Evolutionary conservation across 2,888 invertebrate species (phyloP).

Genomic region (Clistopyga incitator): DNA sequence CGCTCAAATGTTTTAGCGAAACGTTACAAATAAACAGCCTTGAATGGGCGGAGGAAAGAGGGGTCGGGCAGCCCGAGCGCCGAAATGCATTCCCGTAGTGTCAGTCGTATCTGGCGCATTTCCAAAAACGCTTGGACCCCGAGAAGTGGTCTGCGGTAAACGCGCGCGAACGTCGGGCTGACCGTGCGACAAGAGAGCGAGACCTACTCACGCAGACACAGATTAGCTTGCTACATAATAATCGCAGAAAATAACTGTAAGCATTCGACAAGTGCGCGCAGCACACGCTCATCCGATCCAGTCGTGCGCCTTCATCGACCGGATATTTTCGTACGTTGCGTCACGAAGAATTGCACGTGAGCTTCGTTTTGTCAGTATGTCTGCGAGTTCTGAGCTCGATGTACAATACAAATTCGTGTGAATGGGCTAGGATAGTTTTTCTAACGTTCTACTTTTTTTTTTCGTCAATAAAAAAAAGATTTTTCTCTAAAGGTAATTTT

Average conservation of each 20-base stretch:
- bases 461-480: background rate
- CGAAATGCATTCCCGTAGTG: constrained; percentile 59
- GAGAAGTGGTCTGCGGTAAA: constrained; percentile 14
- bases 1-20: constrained; percentile 18
- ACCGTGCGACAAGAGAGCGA: constrained; percentile 3
- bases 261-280: constrained; percentile 25
- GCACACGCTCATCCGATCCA: constrained; percentile 1
- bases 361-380: constrained; percentile 52
- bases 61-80: constrained; percentile 4
- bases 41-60: constrained; percentile 45
- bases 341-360: constrained; percentile 54
- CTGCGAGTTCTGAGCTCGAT: background rate
- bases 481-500: background rate
- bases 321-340: constrained; percentile 63
- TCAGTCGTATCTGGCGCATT: constrained; percentile 54
- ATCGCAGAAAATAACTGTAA: constrained; percentile 59
- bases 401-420: background rate
- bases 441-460: background rate
- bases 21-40: constrained; percentile 54
- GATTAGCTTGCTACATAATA: constrained; percentile 54
- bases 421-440: background rate
- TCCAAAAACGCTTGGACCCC: constrained; percentile 54
- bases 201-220: constrained; percentile 1
- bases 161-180: constrained; percentile 28
- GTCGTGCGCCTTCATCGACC: constrained; percentile 23